Percentiles rank a stretch among this genome's conserved stretches.
These are phyloP conservation scores for Drosophila acutilabella DNA, from an alignment of 2,888 invertebrate genomes.

Conservation along the genomic window DNA sequence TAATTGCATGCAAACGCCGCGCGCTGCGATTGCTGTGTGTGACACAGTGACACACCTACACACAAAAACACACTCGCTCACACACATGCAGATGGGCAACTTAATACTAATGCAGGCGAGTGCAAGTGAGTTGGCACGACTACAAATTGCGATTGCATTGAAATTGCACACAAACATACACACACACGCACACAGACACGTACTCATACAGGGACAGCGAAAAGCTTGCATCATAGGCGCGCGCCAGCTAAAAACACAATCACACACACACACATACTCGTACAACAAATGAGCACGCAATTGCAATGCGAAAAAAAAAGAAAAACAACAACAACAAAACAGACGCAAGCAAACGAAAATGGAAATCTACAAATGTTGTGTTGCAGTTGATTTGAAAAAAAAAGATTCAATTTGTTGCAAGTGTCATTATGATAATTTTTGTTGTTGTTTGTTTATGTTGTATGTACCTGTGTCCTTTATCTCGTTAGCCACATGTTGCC, in stretches of 20 bases:
- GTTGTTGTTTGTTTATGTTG: background rate
- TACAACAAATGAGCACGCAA: constrained; percentile 71
- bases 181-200: constrained; percentile 18
- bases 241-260: constrained; percentile 45
- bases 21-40: constrained; percentile 61
- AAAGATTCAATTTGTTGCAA: constrained; percentile 8
- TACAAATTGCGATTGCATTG: constrained; percentile 64
- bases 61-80: constrained; percentile 28
- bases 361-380: constrained; percentile 49
- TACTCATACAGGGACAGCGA: constrained; percentile 21
- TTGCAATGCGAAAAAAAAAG: constrained; percentile 48
- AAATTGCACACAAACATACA: constrained; percentile 40
- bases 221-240: constrained; percentile 77
- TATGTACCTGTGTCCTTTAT: constrained; percentile 82
- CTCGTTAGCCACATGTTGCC: constrained; percentile 83
- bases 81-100: constrained; percentile 16
- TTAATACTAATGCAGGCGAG: constrained; percentile 25
- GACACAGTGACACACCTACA: constrained; percentile 78
- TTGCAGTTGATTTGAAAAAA: constrained; percentile 21
- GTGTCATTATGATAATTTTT: background rate
- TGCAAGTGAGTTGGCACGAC: constrained; percentile 60
- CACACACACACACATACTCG: constrained; percentile 25
- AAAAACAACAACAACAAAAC: constrained; percentile 1
- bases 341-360: constrained; percentile 43
- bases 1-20: constrained; percentile 59